Evolutionary conservation across 2,797 vertebrate species (phyloP).

Genomic region (Menidia menidia): DNA sequence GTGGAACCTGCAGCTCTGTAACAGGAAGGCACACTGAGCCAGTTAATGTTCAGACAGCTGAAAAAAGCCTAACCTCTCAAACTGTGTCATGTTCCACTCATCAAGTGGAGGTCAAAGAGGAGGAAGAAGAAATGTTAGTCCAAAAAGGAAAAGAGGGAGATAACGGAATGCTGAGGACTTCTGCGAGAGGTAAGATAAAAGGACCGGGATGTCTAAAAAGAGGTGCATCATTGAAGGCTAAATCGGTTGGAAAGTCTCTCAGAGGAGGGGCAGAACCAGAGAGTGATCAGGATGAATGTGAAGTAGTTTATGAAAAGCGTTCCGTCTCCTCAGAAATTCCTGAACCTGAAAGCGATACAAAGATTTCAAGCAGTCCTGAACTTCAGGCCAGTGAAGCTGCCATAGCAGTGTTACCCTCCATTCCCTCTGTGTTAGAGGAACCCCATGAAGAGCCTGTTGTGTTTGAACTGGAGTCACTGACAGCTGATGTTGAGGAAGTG

Average conservation of each 20-base stretch:
- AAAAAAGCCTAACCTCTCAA: constrained; percentile 44
- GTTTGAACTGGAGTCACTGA: constrained; percentile 69
- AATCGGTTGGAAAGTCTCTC: constrained; percentile 17
- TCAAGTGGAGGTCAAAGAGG: constrained; percentile 77
- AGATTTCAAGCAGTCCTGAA: constrained; percentile 12
- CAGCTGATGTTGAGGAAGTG: constrained; percentile 54
- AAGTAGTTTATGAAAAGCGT: constrained; percentile 72
- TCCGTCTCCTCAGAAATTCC: constrained; percentile 46
- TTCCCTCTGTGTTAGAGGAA: constrained; percentile 47
- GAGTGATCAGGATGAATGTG: constrained; percentile 72
- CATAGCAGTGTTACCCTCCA: constrained; percentile 8
- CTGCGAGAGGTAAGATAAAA: constrained; percentile 36
- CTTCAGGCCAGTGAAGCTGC: constrained; percentile 24
- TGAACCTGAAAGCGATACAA: constrained; percentile 16
- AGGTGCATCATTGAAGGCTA: constrained; percentile 39
- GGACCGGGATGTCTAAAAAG: constrained; percentile 40
- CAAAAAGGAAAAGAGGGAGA: constrained; percentile 57
- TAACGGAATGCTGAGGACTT: constrained; percentile 20
- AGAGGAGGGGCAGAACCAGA: constrained; percentile 36
- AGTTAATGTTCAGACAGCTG: constrained; percentile 30
- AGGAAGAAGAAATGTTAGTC: constrained; percentile 77
- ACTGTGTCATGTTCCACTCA: constrained; percentile 68
- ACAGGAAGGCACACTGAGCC: constrained; percentile 14
- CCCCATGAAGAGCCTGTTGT: constrained; percentile 59
- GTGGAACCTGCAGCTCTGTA: constrained; percentile 15